These are phyloP conservation scores for Eubasilissa splendida DNA, from an alignment of 2,888 invertebrate genomes.

Conservation along the genomic window DNA sequence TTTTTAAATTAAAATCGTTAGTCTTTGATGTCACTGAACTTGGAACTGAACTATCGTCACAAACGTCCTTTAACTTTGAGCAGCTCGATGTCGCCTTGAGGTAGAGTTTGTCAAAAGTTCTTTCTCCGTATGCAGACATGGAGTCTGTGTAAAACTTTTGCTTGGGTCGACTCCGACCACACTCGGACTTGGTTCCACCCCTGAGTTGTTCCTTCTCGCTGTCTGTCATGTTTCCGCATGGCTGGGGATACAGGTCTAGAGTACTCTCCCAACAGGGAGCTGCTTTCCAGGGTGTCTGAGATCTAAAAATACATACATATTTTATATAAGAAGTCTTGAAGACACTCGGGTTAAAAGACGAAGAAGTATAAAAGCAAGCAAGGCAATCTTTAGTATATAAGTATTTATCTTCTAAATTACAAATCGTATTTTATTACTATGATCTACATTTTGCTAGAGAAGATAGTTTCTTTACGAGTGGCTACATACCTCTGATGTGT, in stretches of 20 bases:
- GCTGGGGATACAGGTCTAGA: slow-evolving; percentile 85
- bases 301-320: slow-evolving; percentile 21
- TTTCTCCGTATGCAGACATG: slow-evolving; percentile 76
- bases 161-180: slow-evolving; percentile 70
- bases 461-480: too few relatives aligned
- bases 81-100: slow-evolving; percentile 70
- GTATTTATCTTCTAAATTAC: too few relatives aligned
- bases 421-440: too few relatives aligned
- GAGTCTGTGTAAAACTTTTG: slow-evolving; percentile 62
- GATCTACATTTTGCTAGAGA: too few relatives aligned
- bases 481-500: slow-evolving; percentile 62
- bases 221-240: slow-evolving; percentile 87
- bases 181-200: slow-evolving; percentile 79
- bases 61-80: slow-evolving; percentile 57
- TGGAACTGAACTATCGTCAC: slow-evolving; percentile 45
- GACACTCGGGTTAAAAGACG: too few relatives aligned
- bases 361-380: too few relatives aligned
- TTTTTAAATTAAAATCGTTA: slow-evolving; percentile 49
- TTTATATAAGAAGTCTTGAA: too few relatives aligned
- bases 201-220: slow-evolving; percentile 80
- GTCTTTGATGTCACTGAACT: slow-evolving; percentile 44
- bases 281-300: slow-evolving; percentile 71
- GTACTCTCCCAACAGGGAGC: slow-evolving; percentile 87
- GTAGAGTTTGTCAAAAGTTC: slow-evolving; percentile 81
- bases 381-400: too few relatives aligned